Evolutionary conservation across 2,888 invertebrate genomes (phyloP).

Genomic region (Amphipoea oculea): DNA sequence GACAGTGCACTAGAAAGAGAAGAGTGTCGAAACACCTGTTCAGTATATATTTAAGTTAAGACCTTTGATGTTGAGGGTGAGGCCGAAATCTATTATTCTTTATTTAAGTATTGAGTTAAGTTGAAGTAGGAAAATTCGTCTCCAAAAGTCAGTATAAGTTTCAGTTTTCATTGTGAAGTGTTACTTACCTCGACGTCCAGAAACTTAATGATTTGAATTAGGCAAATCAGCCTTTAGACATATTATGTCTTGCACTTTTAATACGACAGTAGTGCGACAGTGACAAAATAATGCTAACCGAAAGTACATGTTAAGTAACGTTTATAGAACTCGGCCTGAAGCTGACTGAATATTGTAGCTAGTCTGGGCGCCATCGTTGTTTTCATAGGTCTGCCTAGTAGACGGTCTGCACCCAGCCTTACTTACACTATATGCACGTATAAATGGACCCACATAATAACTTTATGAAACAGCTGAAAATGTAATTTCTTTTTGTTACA

Average conservation of each 20-base stretch:
- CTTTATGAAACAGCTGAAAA: conserved; percentile 8
- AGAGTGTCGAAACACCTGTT: background rate
- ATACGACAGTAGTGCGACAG: background rate
- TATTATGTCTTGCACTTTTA: background rate
- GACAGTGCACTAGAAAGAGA: background rate
- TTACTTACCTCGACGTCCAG: background rate
- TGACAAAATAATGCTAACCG: background rate
- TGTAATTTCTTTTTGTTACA: conserved; percentile 6
- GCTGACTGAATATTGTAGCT: background rate
- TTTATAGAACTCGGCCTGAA: background rate
- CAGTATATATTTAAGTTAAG: background rate
- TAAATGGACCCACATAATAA: background rate
- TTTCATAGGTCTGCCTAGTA: background rate
- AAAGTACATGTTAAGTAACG: background rate
- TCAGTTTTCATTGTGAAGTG: background rate
- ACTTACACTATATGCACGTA: background rate
- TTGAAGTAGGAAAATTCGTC: background rate
- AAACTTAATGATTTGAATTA: background rate
- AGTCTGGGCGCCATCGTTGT: background rate
- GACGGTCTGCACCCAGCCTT: no score
- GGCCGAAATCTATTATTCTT: background rate
- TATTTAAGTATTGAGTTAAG: background rate
- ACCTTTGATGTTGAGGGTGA: background rate
- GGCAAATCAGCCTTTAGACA: background rate
- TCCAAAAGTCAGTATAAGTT: background rate